These are phyloP conservation scores for Lordiphosa fenestrarum DNA, from an alignment of 2,888 invertebrate species.

Conservation along the genomic window DNA sequence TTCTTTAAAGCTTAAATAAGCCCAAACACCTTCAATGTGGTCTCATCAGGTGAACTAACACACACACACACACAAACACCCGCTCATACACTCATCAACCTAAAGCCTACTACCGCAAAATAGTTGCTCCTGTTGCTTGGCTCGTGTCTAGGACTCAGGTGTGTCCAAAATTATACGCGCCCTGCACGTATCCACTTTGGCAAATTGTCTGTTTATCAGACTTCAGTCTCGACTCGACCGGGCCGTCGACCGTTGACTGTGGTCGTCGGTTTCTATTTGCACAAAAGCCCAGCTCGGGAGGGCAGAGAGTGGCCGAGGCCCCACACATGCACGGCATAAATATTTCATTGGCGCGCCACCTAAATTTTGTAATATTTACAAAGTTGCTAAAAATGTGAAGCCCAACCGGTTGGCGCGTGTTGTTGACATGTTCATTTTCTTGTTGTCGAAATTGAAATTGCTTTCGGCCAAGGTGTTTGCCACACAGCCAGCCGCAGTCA, in stretches of 20 bases:
- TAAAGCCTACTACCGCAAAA: conserved; percentile 40
- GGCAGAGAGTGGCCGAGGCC: conserved; percentile 35
- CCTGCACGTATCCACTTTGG: conserved; percentile 70
- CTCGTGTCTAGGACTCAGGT: conserved; percentile 33
- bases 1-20: too few relatives aligned
- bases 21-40: too few relatives aligned
- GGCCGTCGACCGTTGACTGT: conserved; percentile 37
- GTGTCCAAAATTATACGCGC: conserved; percentile 63
- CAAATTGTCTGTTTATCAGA: conserved; percentile 73
- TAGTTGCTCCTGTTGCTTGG: conserved; percentile 14
- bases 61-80: conserved; percentile 21
- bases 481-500: conserved; percentile 22
- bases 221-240: conserved; percentile 26
- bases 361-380: conserved; percentile 75
- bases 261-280: conserved; percentile 59
- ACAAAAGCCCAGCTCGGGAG: conserved; percentile 43
- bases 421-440: conserved; percentile 75
- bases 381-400: conserved; percentile 64
- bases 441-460: conserved; percentile 70
- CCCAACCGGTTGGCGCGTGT: conserved; percentile 47
- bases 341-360: conserved; percentile 69
- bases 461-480: conserved; percentile 58
- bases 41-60: conserved; percentile 31
- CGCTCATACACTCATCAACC: conserved; percentile 40
- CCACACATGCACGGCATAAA: conserved; percentile 52